Conservation (phyloP, 30 jellyfish, hydroid and myxozoan species). For the Cassiopea xamachana region DNA sequence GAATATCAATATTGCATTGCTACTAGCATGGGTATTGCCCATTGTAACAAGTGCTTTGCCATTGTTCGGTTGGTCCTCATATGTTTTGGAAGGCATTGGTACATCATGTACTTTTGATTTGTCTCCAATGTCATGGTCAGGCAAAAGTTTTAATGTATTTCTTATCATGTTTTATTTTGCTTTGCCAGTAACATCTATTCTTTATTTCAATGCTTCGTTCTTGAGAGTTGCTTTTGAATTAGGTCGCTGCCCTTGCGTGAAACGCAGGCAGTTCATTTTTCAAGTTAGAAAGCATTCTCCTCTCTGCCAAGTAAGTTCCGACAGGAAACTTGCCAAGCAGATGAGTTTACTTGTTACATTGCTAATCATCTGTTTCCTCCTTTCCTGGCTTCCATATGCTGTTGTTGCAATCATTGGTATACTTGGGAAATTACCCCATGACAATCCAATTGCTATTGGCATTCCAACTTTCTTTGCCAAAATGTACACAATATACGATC, state of each 20-base stretch:
- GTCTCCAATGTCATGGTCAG: constrained; percentile 8
- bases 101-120: constrained; percentile 17
- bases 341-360: constrained; percentile 13
- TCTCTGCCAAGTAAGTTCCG: constrained; percentile 16
- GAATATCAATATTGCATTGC: neutral
- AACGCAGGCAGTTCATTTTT: neutral
- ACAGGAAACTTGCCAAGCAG: constrained; percentile 24
- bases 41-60: constrained; percentile 3
- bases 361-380: constrained; percentile 14
- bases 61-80: constrained; percentile 26
- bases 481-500: constrained; percentile 57
- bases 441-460: constrained; percentile 14
- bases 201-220: constrained; percentile 3
- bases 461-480: constrained; percentile 57
- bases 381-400: constrained; percentile 72
- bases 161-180: neutral
- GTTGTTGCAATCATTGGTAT: constrained; percentile 29
- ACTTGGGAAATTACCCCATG: neutral
- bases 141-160: constrained; percentile 5
- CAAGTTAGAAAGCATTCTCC: neutral
- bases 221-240: constrained; percentile 13
- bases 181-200: neutral
- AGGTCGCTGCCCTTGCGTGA: constrained; percentile 9
- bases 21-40: neutral
- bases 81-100: constrained; percentile 18